Conservation (phyloP, 1,140 invertebrate species). For the Whitmania pigra region DNA sequence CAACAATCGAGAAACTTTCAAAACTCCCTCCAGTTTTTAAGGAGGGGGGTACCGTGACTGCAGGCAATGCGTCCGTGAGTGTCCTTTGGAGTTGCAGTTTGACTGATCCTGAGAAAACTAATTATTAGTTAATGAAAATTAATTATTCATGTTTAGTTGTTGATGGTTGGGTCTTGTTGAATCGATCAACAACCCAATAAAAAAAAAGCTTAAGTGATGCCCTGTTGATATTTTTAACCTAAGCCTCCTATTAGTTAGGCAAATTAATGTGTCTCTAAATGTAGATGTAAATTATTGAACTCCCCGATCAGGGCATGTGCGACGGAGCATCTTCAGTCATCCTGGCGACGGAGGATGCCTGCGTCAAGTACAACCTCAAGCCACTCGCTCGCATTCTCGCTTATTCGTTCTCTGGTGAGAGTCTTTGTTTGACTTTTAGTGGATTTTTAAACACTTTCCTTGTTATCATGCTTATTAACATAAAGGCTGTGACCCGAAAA, state of each 20-base stretch:
- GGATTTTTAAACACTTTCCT: too few relatives aligned
- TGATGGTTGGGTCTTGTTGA: too few relatives aligned
- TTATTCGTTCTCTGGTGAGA: constrained; percentile 42
- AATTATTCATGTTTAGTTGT: too few relatives aligned
- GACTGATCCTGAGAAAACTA: too few relatives aligned
- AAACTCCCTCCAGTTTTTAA: constrained; percentile 81
- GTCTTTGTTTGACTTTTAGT: background rate
- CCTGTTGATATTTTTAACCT: too few relatives aligned
- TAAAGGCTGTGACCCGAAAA: constrained; percentile 49
- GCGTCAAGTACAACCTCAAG: constrained; percentile 63
- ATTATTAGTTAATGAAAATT: too few relatives aligned
- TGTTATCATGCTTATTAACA: constrained; percentile 22
- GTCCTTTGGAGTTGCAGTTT: background rate
- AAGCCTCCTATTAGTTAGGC: too few relatives aligned
- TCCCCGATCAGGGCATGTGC: constrained; percentile 62
- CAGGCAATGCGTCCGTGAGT: constrained; percentile 80
- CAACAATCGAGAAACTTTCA: constrained; percentile 66
- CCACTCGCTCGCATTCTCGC: constrained; percentile 48
- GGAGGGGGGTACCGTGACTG: constrained; percentile 86
- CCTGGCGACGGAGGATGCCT: constrained; percentile 74
- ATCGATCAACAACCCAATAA: too few relatives aligned
- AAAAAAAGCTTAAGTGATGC: background rate
- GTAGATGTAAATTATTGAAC: constrained; percentile 15
- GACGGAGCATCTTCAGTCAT: constrained; percentile 86
- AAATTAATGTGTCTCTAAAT: background rate